phyloP scores from a whole-genome alignment of 1,140 invertebrate species.

The Papilio polytes region DNA sequence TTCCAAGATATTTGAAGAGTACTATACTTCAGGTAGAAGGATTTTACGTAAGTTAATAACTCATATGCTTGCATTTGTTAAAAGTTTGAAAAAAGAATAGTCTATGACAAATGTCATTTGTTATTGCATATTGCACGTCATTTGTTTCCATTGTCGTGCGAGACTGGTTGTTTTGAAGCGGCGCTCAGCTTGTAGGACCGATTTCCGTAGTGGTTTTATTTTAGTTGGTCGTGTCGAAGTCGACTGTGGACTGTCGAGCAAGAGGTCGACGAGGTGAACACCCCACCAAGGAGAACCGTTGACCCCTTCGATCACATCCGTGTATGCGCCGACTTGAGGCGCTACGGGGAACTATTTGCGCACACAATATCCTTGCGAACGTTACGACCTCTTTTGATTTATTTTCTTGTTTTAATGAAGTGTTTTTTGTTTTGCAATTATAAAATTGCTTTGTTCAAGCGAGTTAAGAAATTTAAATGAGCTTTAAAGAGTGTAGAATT shows the following conservation, averaged over 20 bases:
- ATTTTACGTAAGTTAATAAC: background rate
- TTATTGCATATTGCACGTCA: background rate
- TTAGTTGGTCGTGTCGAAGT: slow-evolving; percentile 52
- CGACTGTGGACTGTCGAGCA: slow-evolving; percentile 43
- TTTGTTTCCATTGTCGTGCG: background rate
- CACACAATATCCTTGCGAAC: slow-evolving; percentile 34
- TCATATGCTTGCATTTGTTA: background rate
- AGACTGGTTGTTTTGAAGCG: background rate
- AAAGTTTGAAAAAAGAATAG: background rate
- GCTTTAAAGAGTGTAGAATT: background rate
- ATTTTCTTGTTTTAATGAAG: slow-evolving; percentile 22
- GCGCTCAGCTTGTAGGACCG: slow-evolving; percentile 4
- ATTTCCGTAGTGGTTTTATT: slow-evolving; percentile 55
- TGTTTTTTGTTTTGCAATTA: slow-evolving; percentile 11
- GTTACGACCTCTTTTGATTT: slow-evolving; percentile 20
- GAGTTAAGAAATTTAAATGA: background rate
- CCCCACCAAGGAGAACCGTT: slow-evolving; percentile 78
- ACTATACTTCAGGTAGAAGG: too few relatives aligned
- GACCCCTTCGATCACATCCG: slow-evolving; percentile 73
- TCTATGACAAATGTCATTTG: background rate
- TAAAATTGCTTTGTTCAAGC: background rate
- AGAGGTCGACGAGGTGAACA: slow-evolving; percentile 79
- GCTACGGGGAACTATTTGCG: slow-evolving; percentile 36
- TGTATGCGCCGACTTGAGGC: slow-evolving; percentile 53
- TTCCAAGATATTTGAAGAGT: too few relatives aligned